Conservation (phyloP, 2,888 invertebrate species). For the Coremacera marginata region DNA sequence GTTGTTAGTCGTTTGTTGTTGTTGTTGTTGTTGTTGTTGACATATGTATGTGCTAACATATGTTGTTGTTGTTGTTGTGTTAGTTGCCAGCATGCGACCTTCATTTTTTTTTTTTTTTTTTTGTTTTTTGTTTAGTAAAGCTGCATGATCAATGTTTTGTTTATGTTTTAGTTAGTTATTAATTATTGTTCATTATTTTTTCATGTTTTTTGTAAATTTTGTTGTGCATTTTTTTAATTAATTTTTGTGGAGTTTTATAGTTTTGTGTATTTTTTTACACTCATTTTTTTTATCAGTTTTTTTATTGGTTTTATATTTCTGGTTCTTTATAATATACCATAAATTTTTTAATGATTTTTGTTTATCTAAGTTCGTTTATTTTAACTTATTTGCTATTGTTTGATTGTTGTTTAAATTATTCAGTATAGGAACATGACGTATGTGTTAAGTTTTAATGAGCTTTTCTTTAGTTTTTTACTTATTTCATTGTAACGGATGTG, state of each 20-base stretch:
- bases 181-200: background rate
- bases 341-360: too few species aligned
- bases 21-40: background rate
- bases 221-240: background rate
- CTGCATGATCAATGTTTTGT: background rate
- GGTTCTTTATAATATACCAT: too few species aligned
- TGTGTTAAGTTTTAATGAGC: too few species aligned
- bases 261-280: background rate
- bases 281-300: background rate
- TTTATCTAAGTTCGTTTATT: too few species aligned
- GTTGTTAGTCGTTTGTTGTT: background rate
- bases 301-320: background rate
- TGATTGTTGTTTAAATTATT: too few species aligned
- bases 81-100: slow-evolving; percentile 9
- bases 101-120: too few species aligned
- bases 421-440: too few species aligned
- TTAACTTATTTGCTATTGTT: too few species aligned
- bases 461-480: too few species aligned
- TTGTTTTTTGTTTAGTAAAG: too few species aligned
- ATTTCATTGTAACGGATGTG: too few species aligned
- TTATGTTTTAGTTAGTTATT: background rate
- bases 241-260: background rate
- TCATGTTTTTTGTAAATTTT: background rate
- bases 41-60: background rate
- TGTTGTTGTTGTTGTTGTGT: background rate